Evolutionary conservation across 2,797 vertebrate species (phyloP).

Genomic region (Acipenser transmontanus): DNA sequence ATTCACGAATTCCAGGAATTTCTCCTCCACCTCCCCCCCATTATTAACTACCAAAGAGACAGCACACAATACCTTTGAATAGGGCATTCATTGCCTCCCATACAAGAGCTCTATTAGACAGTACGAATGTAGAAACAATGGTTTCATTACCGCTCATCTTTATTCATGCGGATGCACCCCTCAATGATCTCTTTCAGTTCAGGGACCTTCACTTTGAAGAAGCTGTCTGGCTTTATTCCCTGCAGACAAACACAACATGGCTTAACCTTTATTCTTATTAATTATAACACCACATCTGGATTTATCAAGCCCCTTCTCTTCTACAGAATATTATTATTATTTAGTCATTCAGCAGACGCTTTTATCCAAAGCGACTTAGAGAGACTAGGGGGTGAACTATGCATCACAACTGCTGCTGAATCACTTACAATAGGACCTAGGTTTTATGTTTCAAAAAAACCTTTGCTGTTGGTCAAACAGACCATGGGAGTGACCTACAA

Average conservation of each 20-base stretch:
- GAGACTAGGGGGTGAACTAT: neutral
- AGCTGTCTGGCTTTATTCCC: constrained; percentile 89
- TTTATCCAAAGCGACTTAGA: neutral
- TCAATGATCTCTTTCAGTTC: constrained; percentile 68
- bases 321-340: neutral
- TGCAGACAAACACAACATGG: constrained; percentile 32
- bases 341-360: neutral
- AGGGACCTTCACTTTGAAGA: constrained; percentile 66
- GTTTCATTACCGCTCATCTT: constrained; percentile 53
- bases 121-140: neutral
- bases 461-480: too few species aligned
- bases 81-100: neutral
- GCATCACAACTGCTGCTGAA: neutral
- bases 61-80: too few species aligned
- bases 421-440: too few species aligned
- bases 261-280: constrained; percentile 11
- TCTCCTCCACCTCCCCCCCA: constrained; percentile 48
- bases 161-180: constrained; percentile 65
- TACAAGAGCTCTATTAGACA: constrained; percentile 2
- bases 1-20: too few species aligned
- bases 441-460: too few species aligned
- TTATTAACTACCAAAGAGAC: constrained; percentile 33
- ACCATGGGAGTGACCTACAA: too few species aligned
- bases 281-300: neutral
- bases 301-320: neutral